Conservation (phyloP, 2,113 vertebrate species). For the Bubalus kerabau region DNA sequence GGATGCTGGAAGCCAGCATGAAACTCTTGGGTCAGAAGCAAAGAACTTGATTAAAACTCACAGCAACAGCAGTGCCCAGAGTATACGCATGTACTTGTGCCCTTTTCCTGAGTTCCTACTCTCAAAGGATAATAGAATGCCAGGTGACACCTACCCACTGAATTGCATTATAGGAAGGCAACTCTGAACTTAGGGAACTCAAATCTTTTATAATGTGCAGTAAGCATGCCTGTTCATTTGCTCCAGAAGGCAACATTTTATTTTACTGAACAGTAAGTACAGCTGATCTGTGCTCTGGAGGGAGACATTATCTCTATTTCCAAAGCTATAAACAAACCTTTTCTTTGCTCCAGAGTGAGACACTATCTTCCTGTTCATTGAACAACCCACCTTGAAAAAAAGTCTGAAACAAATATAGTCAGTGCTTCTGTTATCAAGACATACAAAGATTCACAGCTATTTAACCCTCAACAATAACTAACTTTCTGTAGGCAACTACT, state of each 20-base stretch:
- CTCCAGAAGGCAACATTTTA: neutral
- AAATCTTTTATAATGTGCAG: neutral
- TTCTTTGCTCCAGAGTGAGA: neutral
- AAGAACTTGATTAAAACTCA: neutral
- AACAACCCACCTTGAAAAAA: neutral
- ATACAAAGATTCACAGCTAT: neutral
- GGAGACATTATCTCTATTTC: neutral
- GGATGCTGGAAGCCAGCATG: neutral
- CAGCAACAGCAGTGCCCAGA: neutral
- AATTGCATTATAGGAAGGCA: neutral
- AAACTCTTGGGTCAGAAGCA: neutral
- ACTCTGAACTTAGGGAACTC: neutral
- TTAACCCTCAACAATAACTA: neutral
- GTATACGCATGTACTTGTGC: neutral
- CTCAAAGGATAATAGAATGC: neutral
- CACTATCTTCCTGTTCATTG: neutral
- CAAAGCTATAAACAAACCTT: neutral
- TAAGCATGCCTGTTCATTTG: neutral
- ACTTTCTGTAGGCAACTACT: neutral
- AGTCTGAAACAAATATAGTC: neutral
- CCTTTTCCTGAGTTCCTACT: neutral
- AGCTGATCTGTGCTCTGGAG: neutral
- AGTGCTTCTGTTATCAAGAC: neutral
- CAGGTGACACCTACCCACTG: neutral
- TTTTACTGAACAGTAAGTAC: neutral